Percentiles rank a stretch among this genome's conserved stretches.
These are phyloP conservation scores for Poecilia picta DNA, from an alignment of 2,797 vertebrate genomes.

Conservation along the genomic window DNA sequence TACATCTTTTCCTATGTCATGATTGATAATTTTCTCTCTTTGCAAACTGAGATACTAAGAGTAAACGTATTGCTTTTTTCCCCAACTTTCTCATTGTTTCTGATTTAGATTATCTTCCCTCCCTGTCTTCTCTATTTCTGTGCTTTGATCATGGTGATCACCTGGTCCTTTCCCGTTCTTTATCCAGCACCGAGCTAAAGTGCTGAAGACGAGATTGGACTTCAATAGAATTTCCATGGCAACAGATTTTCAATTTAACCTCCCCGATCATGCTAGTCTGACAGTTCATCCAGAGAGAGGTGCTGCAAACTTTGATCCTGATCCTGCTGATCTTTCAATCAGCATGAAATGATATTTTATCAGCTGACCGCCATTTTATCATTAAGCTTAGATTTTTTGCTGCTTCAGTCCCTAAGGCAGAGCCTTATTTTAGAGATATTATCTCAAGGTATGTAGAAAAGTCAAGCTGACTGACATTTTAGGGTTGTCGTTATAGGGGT, in stretches of 20 bases:
- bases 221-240: constrained; percentile 75
- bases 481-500: background rate
- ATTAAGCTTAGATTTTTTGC: constrained; percentile 14
- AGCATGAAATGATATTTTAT: constrained; percentile 39
- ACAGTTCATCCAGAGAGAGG: constrained; percentile 36
- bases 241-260: constrained; percentile 70
- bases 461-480: constrained; percentile 1
- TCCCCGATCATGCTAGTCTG: constrained; percentile 43
- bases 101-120: constrained; percentile 51
- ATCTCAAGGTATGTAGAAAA: constrained; percentile 4
- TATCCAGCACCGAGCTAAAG: constrained; percentile 41
- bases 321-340: constrained; percentile 66
- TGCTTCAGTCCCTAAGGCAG: constrained; percentile 11
- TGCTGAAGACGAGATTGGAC: constrained; percentile 50
- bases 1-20: constrained; percentile 24
- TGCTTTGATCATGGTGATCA: constrained; percentile 62
- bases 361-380: constrained; percentile 36
- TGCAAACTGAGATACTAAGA: constrained; percentile 23
- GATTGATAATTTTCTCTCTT: constrained; percentile 28
- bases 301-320: constrained; percentile 61
- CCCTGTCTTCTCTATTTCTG: constrained; percentile 9
- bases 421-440: background rate
- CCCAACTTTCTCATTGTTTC: constrained; percentile 25
- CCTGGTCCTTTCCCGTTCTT: constrained; percentile 36
- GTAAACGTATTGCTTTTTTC: constrained; percentile 30